phyloP scores from a whole-genome alignment of 2,888 invertebrate species.

The Drosophila cognata region DNA sequence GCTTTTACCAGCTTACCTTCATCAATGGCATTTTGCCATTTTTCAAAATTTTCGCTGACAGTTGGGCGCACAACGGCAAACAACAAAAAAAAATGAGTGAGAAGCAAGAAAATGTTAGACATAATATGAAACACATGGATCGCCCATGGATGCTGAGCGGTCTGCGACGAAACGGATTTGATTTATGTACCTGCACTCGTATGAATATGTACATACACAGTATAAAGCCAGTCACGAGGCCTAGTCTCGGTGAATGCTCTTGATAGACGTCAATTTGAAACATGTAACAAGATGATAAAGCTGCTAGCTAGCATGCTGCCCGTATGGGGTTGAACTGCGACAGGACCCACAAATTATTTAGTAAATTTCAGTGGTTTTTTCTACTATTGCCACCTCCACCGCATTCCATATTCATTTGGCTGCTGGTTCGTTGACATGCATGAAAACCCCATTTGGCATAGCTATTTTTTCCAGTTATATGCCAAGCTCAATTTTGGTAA shows the following conservation, averaged over 20 bases:
- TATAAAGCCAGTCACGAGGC: slow-evolving; percentile 19
- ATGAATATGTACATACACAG: slow-evolving; percentile 1
- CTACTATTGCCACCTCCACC: slow-evolving; percentile 18
- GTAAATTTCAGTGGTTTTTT: slow-evolving; percentile 58
- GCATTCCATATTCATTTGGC: slow-evolving; percentile 76
- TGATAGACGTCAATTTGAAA: slow-evolving; percentile 77
- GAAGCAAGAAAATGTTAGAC: slow-evolving; percentile 57
- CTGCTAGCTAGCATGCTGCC: slow-evolving; percentile 22
- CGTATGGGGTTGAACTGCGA: slow-evolving; percentile 23
- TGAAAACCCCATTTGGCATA: slow-evolving; percentile 46
- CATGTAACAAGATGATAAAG: slow-evolving; percentile 77
- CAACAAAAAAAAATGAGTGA: slow-evolving; percentile 1
- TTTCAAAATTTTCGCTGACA: slow-evolving; percentile 82
- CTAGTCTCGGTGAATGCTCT: slow-evolving; percentile 63
- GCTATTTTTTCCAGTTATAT: slow-evolving; percentile 25
- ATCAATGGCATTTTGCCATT: slow-evolving; percentile 82
- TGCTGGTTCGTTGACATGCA: slow-evolving; percentile 74
- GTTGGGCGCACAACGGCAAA: slow-evolving; percentile 50
- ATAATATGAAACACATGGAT: slow-evolving; percentile 68
- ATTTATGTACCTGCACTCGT: slow-evolving; percentile 63
- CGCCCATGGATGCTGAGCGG: slow-evolving; percentile 42
- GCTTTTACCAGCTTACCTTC: slow-evolving; percentile 70
- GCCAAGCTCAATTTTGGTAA: slow-evolving; percentile 31
- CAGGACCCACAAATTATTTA: slow-evolving; percentile 73
- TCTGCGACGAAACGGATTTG: slow-evolving; percentile 60